Conservation (phyloP, 2,113 vertebrate genomes). For the Zosterops hypoxanthus region DNA sequence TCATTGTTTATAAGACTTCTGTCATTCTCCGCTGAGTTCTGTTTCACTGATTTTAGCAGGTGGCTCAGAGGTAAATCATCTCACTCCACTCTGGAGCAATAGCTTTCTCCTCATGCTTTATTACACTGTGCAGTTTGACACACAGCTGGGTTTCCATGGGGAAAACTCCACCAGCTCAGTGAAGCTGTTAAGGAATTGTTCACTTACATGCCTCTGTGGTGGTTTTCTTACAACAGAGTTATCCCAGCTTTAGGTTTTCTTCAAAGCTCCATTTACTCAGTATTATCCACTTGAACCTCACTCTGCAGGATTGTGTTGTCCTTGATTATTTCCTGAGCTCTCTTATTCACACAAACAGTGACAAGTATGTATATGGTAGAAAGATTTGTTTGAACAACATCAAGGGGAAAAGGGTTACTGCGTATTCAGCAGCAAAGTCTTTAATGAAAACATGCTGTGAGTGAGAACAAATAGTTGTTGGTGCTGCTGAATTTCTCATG, state of each 20-base stretch:
- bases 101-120: background rate
- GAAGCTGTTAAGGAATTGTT: background rate
- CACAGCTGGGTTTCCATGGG: accelerated
- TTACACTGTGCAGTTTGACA: background rate
- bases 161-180: background rate
- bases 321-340: background rate
- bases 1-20: background rate
- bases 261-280: background rate
- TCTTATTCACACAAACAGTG: background rate
- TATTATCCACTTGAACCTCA: background rate
- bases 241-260: background rate
- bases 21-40: background rate
- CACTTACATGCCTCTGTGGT: background rate
- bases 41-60: background rate
- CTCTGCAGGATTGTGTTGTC: background rate
- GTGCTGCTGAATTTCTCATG: background rate
- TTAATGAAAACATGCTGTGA: background rate
- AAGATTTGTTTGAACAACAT: background rate
- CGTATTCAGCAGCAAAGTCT: background rate
- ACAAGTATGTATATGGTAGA: background rate
- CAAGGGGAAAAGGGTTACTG: background rate
- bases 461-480: background rate
- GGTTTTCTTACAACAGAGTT: background rate
- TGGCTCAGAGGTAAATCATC: background rate
- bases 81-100: background rate